Evolutionary conservation across 2,113 vertebrate species (phyloP).

Genomic region (Capreolus pygargus): DNA sequence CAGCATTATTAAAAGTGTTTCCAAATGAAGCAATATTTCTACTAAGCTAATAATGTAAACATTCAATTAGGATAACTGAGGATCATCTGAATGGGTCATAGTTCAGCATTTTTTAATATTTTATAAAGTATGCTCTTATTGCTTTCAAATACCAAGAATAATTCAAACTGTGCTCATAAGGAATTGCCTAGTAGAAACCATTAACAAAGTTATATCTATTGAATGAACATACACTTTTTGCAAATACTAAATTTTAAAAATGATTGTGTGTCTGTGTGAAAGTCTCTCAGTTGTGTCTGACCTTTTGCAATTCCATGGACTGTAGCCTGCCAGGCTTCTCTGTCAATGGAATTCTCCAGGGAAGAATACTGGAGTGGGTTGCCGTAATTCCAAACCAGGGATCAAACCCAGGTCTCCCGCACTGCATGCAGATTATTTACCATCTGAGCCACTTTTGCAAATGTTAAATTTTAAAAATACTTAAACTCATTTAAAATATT

Average conservation of each 20-base stretch:
- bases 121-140: background rate
- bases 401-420: background rate
- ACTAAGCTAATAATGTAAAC: background rate
- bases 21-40: background rate
- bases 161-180: background rate
- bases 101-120: constrained; percentile 13
- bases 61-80: background rate
- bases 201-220: background rate
- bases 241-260: background rate
- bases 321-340: background rate
- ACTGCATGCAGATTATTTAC: background rate
- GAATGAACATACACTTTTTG: background rate
- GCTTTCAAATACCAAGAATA: constrained; percentile 2
- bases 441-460: background rate
- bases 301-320: background rate
- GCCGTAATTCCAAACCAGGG: background rate
- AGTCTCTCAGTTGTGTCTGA: background rate
- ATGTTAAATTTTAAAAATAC: background rate
- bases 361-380: background rate
- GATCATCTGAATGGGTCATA: background rate
- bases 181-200: background rate
- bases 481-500: background rate
- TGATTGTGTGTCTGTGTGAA: background rate
- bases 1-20: constrained; percentile 4
- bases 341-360: background rate